Percentiles rank a stretch among this genome's conserved stretches.
Evolutionary conservation across 1,140 invertebrate genomes (phyloP).

Genomic region (Propsilocerus akamusi): DNA sequence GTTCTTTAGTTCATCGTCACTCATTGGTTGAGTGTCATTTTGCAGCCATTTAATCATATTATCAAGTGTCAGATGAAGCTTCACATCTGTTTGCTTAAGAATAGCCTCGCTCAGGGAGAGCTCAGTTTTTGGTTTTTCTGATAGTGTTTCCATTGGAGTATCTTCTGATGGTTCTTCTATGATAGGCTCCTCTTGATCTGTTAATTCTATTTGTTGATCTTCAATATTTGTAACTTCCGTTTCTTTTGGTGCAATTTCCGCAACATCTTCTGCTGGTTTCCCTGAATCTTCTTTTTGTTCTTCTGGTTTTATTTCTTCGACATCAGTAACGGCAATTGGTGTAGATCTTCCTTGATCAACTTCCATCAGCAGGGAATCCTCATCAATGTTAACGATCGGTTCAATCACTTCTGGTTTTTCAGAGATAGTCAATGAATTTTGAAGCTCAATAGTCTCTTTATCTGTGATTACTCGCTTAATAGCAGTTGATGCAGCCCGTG

Average conservation of each 20-base stretch:
- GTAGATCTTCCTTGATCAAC: background rate
- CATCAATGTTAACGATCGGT: slow-evolving; percentile 5
- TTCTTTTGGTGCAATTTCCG: slow-evolving; percentile 7
- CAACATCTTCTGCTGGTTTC: slow-evolving; percentile 10
- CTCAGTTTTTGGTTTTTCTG: background rate
- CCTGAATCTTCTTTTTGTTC: slow-evolving; percentile 8
- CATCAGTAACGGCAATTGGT: background rate
- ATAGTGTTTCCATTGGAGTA: background rate
- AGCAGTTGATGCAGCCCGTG: slow-evolving; percentile 72
- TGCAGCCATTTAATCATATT: slow-evolving; percentile 34
- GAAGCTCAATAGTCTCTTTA: slow-evolving; percentile 17
- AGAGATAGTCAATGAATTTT: slow-evolving; percentile 11
- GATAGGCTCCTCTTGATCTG: background rate
- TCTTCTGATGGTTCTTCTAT: slow-evolving; percentile 8
- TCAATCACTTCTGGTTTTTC: slow-evolving; percentile 7
- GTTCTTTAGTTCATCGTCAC: slow-evolving; percentile 14
- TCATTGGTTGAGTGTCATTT: slow-evolving; percentile 14
- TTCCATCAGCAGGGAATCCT: background rate
- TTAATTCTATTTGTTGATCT: background rate
- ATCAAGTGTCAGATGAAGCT: slow-evolving; percentile 9
- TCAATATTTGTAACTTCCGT: background rate
- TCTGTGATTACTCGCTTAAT: slow-evolving; percentile 32
- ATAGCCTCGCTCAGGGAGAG: background rate
- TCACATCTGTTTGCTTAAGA: background rate
- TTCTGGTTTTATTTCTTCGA: background rate